Conservation (phyloP, 2,113 vertebrate species). For the Campylorhamphus procurvoides region DNA sequence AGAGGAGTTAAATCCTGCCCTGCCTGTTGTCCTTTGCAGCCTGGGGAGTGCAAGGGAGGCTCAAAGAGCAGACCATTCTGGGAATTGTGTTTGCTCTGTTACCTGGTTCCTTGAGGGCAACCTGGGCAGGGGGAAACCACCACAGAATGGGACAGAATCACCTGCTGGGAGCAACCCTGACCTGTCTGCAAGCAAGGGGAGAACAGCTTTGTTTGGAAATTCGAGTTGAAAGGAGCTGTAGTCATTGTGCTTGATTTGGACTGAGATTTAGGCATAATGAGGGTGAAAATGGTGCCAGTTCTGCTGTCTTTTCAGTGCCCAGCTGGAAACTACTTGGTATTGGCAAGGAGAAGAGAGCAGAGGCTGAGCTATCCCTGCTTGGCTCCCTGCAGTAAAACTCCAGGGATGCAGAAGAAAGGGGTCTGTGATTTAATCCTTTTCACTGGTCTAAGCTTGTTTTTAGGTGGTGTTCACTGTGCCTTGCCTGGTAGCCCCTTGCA, state of each 20-base stretch:
- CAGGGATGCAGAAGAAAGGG: background rate
- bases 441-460: background rate
- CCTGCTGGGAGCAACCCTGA: background rate
- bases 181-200: background rate
- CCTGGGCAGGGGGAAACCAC: background rate
- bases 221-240: background rate
- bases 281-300: background rate
- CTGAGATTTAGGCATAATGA: background rate
- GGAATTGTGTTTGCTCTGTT: background rate
- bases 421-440: background rate
- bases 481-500: background rate
- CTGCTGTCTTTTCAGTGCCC: background rate
- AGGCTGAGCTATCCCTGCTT: background rate
- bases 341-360: background rate
- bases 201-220: background rate
- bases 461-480: background rate
- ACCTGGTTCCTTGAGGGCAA: background rate
- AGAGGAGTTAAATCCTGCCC: background rate
- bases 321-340: background rate
- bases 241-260: background rate
- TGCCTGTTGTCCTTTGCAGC: background rate
- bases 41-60: background rate
- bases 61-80: background rate
- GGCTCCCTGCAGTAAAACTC: background rate
- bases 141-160: background rate